A percentile compares a stretch with the other conserved stretches of the same genome.
Evolutionary conservation across 2,797 vertebrate genomes (phyloP).

Genomic region (Typhlichthys subterraneus): DNA sequence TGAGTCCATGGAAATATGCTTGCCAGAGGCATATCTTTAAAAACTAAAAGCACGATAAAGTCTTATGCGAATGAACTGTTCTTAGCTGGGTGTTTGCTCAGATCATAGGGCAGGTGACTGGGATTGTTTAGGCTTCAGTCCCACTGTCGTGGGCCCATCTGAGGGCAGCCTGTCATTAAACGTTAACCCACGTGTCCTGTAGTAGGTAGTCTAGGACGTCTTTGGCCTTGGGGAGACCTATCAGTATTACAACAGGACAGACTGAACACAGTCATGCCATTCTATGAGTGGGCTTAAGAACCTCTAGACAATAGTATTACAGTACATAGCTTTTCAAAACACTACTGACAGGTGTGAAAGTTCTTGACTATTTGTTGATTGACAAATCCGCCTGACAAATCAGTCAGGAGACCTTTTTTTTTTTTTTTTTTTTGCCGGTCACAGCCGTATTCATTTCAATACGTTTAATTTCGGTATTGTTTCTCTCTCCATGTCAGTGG

Average conservation of each 20-base stretch:
- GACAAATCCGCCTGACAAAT: constrained; percentile 14
- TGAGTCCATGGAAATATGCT: constrained; percentile 29
- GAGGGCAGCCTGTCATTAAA: constrained; percentile 63
- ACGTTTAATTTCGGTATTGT: constrained; percentile 26
- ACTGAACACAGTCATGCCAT: constrained; percentile 22
- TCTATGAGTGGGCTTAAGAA: constrained; percentile 17
- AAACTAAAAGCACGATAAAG: constrained; percentile 19
- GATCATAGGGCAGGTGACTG: constrained; percentile 65
- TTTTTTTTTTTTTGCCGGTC: background rate
- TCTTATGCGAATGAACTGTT: constrained; percentile 33
- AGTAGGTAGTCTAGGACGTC: constrained; percentile 25
- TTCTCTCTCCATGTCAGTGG: constrained; percentile 39
- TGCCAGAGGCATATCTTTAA: constrained; percentile 40
- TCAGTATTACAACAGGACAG: constrained; percentile 16
- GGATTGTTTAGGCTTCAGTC: constrained; percentile 68
- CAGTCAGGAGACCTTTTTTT: constrained; percentile 22
- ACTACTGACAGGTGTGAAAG: constrained; percentile 41
- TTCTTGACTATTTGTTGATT: constrained; percentile 29
- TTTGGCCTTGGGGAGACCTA: background rate
- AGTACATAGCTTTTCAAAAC: constrained; percentile 15
- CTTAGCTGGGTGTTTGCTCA: constrained; percentile 58
- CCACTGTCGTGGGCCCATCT: constrained; percentile 56
- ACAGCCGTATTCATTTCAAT: constrained; percentile 23
- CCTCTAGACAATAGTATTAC: background rate
- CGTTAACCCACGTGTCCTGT: constrained; percentile 39